Percentiles rank a stretch among this genome's conserved stretches.
Conservation (phyloP, 2,888 invertebrate genomes). For the Diploptera punctata region DNA sequence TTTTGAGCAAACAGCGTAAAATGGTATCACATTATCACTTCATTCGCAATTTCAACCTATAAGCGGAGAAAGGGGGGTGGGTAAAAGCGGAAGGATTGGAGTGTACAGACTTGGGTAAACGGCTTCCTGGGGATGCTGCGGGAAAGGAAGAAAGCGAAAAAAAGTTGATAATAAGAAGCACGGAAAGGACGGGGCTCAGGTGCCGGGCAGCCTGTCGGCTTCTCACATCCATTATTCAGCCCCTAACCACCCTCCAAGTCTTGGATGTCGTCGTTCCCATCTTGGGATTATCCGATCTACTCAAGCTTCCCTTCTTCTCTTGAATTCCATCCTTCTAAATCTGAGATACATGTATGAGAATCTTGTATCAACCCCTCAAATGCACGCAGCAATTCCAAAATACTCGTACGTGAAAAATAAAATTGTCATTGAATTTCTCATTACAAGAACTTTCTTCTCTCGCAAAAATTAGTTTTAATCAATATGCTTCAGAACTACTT, state of each 20-base stretch:
- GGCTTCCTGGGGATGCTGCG: not conserved
- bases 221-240: constrained; percentile 19
- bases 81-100: not conserved
- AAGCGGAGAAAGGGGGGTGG: not conserved
- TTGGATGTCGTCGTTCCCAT: not conserved
- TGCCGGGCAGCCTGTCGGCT: constrained; percentile 8
- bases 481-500: too few species aligned
- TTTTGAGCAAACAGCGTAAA: too few species aligned
- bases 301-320: too few species aligned
- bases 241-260: not conserved
- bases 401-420: too few species aligned
- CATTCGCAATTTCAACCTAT: not conserved
- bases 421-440: too few species aligned
- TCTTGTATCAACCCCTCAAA: too few species aligned
- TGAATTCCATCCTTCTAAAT: too few species aligned
- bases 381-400: too few species aligned
- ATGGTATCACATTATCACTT: too few species aligned
- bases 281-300: constrained; percentile 5
- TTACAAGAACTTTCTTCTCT: too few species aligned
- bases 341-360: too few species aligned
- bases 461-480: too few species aligned
- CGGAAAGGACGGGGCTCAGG: not conserved
- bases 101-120: constrained; percentile 7
- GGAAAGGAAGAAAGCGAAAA: not conserved
- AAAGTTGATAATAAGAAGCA: not conserved